Base-by-base conservation (phyloP, 2,113 vertebrate species). In the Rhinoderma darwinii region DNA sequence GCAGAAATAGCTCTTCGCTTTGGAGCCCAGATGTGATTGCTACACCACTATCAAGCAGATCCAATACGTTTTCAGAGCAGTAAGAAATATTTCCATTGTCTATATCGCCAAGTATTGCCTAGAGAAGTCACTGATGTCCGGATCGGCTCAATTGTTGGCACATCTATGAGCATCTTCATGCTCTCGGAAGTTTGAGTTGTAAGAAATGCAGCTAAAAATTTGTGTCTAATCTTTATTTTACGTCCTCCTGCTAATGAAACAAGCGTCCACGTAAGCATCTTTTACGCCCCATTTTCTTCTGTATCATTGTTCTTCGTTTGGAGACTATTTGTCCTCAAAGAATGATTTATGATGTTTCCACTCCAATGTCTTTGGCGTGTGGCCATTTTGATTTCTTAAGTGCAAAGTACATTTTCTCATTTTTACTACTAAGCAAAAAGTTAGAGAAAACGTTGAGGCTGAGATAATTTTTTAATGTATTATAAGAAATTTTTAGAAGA, bases 361-460 rank as follows among this genome's bases (percentile, higher is more conserved):
- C 30, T 37, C 81, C 44, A 25, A 20, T n/a, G 4, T 73, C 82
- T 51, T 74, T 74, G 82, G 68, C 47, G 1, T 11, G 25, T 35
- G 56, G 70, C 82, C 82, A 84, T 74, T 84, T 84, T 84, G 68
- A 84, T 84, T 74, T 74, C 20, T 72, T 30, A 72, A 51, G 81
- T 50, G 81, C 43, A n/a, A 50, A 50, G 25, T 14, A 5, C 17
- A 44, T 22, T 70, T 61, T 66, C 14, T 18, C 41, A 68, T n/a
- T 82, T 39, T 47, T 68, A 22, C 47, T 5, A 54, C 47, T 22
- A 78, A 47, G 81, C 81, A 83, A 44, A 82, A 81, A 61, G 22
- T 39, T 1, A 50, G 27, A 77, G 9, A 51, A 54, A 78, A 51
- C 25, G 18, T 78, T 32, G 17, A 1, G 27, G 18, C 5, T 35